These are phyloP conservation scores for Thumatha senex DNA, from an alignment of 2,888 invertebrate species.

Conservation along the genomic window DNA sequence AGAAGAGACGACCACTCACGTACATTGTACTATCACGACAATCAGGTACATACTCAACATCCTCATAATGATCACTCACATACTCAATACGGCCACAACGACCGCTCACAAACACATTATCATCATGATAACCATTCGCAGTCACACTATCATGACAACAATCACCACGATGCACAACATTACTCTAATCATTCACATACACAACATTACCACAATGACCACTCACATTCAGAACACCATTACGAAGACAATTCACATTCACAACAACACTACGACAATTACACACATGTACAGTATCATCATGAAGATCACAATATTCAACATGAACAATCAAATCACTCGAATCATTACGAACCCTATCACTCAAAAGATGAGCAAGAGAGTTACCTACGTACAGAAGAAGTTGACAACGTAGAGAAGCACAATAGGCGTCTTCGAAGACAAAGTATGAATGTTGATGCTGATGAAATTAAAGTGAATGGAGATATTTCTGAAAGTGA, in stretches of 20 bases:
- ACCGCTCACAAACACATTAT: neutral
- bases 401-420: conserved; percentile 48
- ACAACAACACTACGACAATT: conserved; percentile 6
- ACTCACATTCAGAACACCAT: conserved; percentile 28
- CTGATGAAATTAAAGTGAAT: conserved; percentile 41
- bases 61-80: conserved; percentile 18
- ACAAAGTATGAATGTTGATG: conserved; percentile 32
- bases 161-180: too few species aligned
- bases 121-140: conserved; percentile 14
- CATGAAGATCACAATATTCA: neutral
- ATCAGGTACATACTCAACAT: neutral
- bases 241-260: neutral
- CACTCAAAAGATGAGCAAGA: conserved; percentile 7
- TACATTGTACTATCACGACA: conserved; percentile 26
- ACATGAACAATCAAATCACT: conserved; percentile 7
- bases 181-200: too few species aligned
- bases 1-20: conserved; percentile 30
- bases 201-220: neutral
- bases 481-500: conserved; percentile 59
- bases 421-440: conserved; percentile 33
- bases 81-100: conserved; percentile 16
- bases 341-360: neutral
- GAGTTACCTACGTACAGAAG: conserved; percentile 16
- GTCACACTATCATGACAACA: neutral
- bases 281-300: conserved; percentile 3